Base-by-base conservation (phyloP, 92 coral and sea anemone genomes). In the Epizoanthus fatuus region DNA sequence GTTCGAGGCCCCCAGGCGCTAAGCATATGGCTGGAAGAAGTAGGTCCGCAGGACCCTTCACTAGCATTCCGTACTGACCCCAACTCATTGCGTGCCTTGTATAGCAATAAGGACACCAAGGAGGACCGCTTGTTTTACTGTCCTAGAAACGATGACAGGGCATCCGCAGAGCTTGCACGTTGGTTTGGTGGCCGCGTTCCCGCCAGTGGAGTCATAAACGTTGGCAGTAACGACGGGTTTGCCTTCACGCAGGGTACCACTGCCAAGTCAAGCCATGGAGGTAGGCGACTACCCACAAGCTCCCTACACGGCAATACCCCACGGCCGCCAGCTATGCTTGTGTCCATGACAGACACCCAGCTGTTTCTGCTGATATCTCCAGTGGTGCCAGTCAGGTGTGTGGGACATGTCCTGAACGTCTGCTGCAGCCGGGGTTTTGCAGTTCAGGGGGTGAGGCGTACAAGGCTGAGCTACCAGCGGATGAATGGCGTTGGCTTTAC, bases 171-270 rank as follows among this genome's bases (percentile, higher is more conserved):
- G 77, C 82, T 97, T 19, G 96, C 98, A 17, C 93, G 99, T 39
- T 93, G 97, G 95, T 97, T 97, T 86, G 98, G 99, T 11, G 99
- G 98, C 5, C 94, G 99, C 8, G 94, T 97, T 16, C 93, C 98
- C 0, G 94, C 84, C 59, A 91, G 83, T 81, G 97, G 93, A 14
- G 69, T 93, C 8, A 55, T 92, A 8, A 92, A 91, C 79, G 73
- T 88, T 54, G 95, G 98, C 11, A 86, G 76, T 19, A 63, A 56
- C 35, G 93, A 90, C 19, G 35, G 64, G 39, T 75, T 32, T 22
- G 84, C 81, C 37, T 52, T 57, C 17, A 55, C 47, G 6, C 35
- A 66, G 56, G 54, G 58, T 47, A 75, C 74, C n/a, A 78, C 83
- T 54, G 74, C 42, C 77, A 78, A 83, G 15, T 47, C 92, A 4